Evolutionary conservation across 2,113 vertebrate genomes (phyloP).

Genomic region (Ariopsis seemanni): DNA sequence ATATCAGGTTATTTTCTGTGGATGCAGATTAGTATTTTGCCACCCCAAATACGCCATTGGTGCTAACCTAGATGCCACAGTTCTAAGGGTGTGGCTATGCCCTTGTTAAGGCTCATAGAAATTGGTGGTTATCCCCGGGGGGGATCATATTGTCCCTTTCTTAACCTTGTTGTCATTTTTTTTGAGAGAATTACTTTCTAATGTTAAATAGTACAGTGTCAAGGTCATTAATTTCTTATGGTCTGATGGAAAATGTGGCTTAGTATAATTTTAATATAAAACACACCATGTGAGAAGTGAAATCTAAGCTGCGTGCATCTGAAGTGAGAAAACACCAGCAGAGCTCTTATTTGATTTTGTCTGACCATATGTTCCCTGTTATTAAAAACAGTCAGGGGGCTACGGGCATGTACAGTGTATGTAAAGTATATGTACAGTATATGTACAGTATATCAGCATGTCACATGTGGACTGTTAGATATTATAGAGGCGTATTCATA

Average conservation of each 20-base stretch:
- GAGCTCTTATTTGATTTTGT: constrained; percentile 47
- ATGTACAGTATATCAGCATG: not conserved
- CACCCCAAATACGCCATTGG: not conserved
- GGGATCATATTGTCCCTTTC: not conserved
- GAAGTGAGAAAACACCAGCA: constrained; percentile 58
- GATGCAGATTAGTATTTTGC: not conserved
- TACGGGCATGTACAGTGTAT: not conserved
- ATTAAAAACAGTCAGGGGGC: constrained; percentile 2
- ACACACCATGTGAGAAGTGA: constrained; percentile 58
- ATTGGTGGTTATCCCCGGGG: not conserved
- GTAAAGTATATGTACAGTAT: too few relatives aligned
- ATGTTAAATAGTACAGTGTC: not conserved
- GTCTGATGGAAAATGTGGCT: constrained; percentile 53
- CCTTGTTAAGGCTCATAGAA: not conserved
- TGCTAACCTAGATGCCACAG: not conserved
- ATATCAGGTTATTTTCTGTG: not conserved
- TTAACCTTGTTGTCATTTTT: not conserved
- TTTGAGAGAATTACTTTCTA: too few relatives aligned
- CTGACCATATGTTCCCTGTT: constrained; percentile 55
- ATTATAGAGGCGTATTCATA: not conserved
- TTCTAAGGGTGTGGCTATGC: not conserved
- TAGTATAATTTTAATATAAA: constrained; percentile 61
- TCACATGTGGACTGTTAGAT: not conserved
- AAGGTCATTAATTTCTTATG: constrained; percentile 6
- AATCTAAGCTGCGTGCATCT: constrained; percentile 33